Evolutionary conservation across 2,888 invertebrate genomes (phyloP).

Genomic region (Eulithis prunata): DNA sequence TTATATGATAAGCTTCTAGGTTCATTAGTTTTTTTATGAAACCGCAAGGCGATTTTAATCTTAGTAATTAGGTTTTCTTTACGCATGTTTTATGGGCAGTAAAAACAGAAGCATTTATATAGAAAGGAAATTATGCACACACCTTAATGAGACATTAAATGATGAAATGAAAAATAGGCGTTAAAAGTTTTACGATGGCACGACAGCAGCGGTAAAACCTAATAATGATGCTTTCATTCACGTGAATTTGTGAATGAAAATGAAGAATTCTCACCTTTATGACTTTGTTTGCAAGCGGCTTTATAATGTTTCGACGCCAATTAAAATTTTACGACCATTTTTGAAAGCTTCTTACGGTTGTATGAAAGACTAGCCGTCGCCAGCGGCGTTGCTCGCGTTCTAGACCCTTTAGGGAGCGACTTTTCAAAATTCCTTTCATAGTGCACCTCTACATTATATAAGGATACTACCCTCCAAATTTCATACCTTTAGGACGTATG

Average conservation of each 20-base stretch:
- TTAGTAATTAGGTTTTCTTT: slow-evolving; percentile 11
- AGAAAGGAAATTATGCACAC: slow-evolving; percentile 36
- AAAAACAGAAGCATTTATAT: slow-evolving; percentile 29
- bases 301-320: slow-evolving; percentile 33
- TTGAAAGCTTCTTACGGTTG: slow-evolving; percentile 32
- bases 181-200: slow-evolving; percentile 39
- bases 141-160: slow-evolving; percentile 31
- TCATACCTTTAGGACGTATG: too few species aligned
- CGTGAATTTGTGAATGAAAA: slow-evolving; percentile 26
- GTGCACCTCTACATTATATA: too few species aligned
- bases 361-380: too few species aligned
- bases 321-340: slow-evolving; percentile 39
- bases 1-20: too few species aligned
- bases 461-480: too few species aligned
- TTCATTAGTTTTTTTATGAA: background rate
- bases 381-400: too few species aligned
- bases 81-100: slow-evolving; percentile 33
- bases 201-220: slow-evolving; percentile 40
- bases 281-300: slow-evolving; percentile 48
- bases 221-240: slow-evolving; percentile 44
- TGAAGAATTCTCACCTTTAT: slow-evolving; percentile 53
- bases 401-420: too few species aligned
- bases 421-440: too few species aligned
- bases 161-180: slow-evolving; percentile 34
- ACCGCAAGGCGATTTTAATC: slow-evolving; percentile 5